Evolutionary conservation across 2,113 vertebrate genomes (phyloP), one percentile per base, ranked within the genome.

Genomic region (Illadopsis cleaveri): DNA sequence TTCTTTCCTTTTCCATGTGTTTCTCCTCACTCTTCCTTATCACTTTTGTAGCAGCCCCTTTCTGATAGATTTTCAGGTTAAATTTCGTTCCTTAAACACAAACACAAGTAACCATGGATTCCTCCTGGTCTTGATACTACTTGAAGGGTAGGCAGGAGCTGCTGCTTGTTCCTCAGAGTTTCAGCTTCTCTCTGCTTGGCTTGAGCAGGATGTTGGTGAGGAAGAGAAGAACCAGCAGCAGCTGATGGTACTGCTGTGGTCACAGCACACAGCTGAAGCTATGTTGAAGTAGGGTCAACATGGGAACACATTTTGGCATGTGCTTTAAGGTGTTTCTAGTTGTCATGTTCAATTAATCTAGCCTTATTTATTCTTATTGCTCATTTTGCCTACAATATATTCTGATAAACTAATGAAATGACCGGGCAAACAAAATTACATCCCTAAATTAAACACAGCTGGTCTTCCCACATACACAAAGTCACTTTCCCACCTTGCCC

Each of bases 241-340:
- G 58, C 19, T 82, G 61, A 70, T 71, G 18, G 22, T 48, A 25
- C 30, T 68, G 35, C 38, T 79, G 33, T 23, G 23, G 37, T 83
- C 12, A 23, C 0, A 1, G 11, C 23, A 51, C 23, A 33, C 45
- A 57, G 45, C n/a, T 80, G 54, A 70, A 83, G 24, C 33, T 90
- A 17, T 0, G 0, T 6, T 47, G 53, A 31, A 8, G n/a, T 8
- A 51, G 33, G 7, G 9, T 25, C 31, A 42, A 16, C 6, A 3
- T 15, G 9, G 51, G 19, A 68, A 84, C 22, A 44, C 10, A 28
- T 58, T 77, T 31, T 48, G 35, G 28, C 50, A 42, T 19, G 38
- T 60, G 30, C 47, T 86, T 65, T 72, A 66, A 94, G 15, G 25
- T 42, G 10, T 42, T 89, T 87, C 37, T 54, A 31, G 33, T 25